Evolutionary conservation across 2,797 vertebrate species (phyloP).

Genomic region (Pelobates cultripes): DNA sequence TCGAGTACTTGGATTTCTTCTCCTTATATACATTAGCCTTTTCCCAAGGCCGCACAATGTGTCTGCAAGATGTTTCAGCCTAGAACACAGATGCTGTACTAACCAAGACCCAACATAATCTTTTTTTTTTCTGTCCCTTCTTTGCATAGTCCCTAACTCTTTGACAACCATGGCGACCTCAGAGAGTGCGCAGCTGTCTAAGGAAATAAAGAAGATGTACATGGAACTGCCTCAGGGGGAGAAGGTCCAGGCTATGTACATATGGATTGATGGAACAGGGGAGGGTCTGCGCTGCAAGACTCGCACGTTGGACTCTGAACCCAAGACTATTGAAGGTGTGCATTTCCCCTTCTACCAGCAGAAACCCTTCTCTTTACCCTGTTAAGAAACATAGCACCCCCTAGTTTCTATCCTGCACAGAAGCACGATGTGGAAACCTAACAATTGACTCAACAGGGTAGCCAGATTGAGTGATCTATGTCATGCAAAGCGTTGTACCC

Average conservation of each 20-base stretch:
- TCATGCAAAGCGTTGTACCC: not conserved
- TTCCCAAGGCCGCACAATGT: slow-evolving; percentile 18
- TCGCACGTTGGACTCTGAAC: slow-evolving; percentile 88
- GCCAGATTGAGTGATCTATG: not conserved
- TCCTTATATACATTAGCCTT: not conserved
- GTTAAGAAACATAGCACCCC: not conserved
- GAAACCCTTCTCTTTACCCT: not conserved
- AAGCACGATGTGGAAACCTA: not conserved
- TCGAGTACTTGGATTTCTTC: slow-evolving; percentile 1
- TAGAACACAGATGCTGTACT: slow-evolving; percentile 6
- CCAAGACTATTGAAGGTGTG: slow-evolving; percentile 91
- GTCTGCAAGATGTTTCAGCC: not conserved
- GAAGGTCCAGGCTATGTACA: slow-evolving; percentile 93
- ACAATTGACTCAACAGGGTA: not conserved
- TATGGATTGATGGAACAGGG: slow-evolving; percentile 96
- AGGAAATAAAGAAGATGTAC: slow-evolving; percentile 91
- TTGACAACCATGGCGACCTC: slow-evolving; percentile 87
- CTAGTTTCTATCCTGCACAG: not conserved
- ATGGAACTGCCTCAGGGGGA: slow-evolving; percentile 92
- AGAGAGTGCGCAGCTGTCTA: slow-evolving; percentile 87
- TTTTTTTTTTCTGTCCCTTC: slow-evolving; percentile 6
- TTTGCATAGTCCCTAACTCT: not conserved
- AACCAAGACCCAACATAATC: slow-evolving; percentile 4
- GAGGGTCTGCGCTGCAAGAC: slow-evolving; percentile 95
- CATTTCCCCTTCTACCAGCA: slow-evolving; percentile 3